Base-by-base conservation (phyloP, 2,797 vertebrate genomes). In the Melanotaenia boesemani region DNA sequence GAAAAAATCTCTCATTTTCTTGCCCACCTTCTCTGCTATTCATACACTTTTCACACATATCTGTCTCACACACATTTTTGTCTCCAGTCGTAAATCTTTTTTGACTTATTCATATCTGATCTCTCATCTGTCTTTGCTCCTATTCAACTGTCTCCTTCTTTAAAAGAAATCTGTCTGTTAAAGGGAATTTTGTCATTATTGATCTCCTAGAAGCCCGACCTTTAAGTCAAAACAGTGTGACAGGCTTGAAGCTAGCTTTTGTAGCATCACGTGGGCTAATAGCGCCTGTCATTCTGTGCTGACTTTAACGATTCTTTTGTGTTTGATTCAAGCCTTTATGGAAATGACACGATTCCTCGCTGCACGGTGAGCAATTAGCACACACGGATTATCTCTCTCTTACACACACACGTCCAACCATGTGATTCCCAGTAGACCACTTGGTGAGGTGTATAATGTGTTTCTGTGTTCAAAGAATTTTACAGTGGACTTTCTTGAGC, bases 391-490 rank as follows among this genome's bases (percentile, higher is more conserved):
- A 22, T 46, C 50, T 15, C 18, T 44, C 57, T 60, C 36, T 48
- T n/a, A 8, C 20, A 22, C 52, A 24, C 50, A 67, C 50, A 65
- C 54, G 9, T 72, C 39, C 57, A 20, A 41, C 46, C 6, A 37
- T 28, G 22, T 39, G 69, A 48, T 44, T 86, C 86, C 76, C 80
- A 36, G 56, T 34, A 58, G 79, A 82, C 72, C 80, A 80, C 72
- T 91, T 86, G 65, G 87, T 78, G 71, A 75, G 79, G 72, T 86
- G 81, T 85, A 71, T 84, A 72, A 71, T 75, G 86, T 81, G 66
- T 85, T 84, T 88, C 80, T 84, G 88, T 82, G 84, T 93, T 92
- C 87, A 91, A 91, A 90, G 80, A 73, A 13, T 84, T 86, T 77
- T 82, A 79, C 74, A 81, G 76, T 58, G 54, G 72, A 79, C 69